A percentile compares a stretch with the other conserved stretches of the same genome.
Evolutionary conservation across 92 coral and sea anemone species (phyloP).

Genomic region (Siderastrea siderea): DNA sequence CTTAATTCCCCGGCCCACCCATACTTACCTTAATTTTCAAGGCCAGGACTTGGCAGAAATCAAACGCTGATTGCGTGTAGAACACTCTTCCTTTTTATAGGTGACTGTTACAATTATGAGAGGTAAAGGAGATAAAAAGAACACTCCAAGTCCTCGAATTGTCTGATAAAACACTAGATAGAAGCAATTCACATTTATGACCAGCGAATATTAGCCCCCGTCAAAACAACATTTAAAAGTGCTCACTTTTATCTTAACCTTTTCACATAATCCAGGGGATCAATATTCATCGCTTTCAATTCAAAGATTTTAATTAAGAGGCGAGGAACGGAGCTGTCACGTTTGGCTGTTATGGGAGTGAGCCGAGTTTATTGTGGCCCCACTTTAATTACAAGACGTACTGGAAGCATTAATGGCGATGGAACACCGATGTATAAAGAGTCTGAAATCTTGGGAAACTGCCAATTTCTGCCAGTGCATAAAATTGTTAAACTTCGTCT

Average conservation of each 20-base stretch:
- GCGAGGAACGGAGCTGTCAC: neutral
- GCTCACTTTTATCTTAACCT: neutral
- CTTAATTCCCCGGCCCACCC: neutral
- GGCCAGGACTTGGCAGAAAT: neutral
- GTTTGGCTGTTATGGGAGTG: neutral
- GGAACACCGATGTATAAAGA: no score
- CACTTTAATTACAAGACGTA: neutral
- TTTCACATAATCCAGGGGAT: neutral
- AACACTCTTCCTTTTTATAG: conserved; percentile 32
- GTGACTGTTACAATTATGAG: neutral
- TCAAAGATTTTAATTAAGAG: neutral
- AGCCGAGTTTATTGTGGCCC: neutral
- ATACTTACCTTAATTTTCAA: neutral
- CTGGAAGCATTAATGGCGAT: neutral
- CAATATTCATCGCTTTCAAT: conserved; percentile 9
- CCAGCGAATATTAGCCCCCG: neutral
- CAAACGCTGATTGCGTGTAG: neutral
- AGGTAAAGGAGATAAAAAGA: neutral
- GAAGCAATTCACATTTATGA: neutral
- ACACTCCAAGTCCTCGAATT: neutral
- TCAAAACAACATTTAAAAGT: neutral
- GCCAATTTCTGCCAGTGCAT: no score
- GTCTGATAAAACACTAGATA: neutral
- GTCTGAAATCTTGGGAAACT: no score
- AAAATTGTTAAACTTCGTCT: no score